phyloP scores from a whole-genome alignment of 2,888 invertebrate genomes.

The Dryobotodes eremita region DNA sequence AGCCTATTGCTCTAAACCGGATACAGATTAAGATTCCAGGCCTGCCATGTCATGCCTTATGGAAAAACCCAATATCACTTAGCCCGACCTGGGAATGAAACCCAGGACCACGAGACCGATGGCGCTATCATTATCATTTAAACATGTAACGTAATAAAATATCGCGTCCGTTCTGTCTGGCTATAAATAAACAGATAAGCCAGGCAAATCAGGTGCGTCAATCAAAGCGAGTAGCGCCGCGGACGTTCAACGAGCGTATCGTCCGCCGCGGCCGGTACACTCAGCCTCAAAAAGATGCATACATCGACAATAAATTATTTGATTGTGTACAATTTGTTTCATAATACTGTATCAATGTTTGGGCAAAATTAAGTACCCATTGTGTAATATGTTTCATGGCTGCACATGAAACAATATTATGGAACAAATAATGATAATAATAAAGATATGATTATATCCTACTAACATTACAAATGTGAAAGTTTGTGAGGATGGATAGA shows the following conservation, averaged over 20 bases:
- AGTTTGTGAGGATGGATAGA: no score
- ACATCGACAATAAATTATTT: not conserved
- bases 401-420: not conserved
- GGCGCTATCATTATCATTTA: not conserved
- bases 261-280: slow-evolving; percentile 17
- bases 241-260: slow-evolving; percentile 55
- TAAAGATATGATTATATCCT: no score
- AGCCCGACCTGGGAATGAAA: not conserved
- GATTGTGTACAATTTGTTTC: not conserved
- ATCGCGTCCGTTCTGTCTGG: not conserved
- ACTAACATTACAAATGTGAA: no score
- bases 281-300: not conserved
- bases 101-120: not conserved
- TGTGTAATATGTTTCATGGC: not conserved
- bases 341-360: not conserved
- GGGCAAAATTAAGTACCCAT: not conserved
- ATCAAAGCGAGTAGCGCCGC: slow-evolving; percentile 52
- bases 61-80: not conserved
- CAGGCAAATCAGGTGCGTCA: slow-evolving; percentile 54
- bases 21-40: not conserved
- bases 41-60: not conserved
- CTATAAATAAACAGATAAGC: slow-evolving; percentile 51
- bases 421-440: not conserved
- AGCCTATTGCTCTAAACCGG: not conserved
- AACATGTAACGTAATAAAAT: not conserved